phyloP scores from a whole-genome alignment of 2,113 vertebrate genomes.

The Gallinago undulata region DNA sequence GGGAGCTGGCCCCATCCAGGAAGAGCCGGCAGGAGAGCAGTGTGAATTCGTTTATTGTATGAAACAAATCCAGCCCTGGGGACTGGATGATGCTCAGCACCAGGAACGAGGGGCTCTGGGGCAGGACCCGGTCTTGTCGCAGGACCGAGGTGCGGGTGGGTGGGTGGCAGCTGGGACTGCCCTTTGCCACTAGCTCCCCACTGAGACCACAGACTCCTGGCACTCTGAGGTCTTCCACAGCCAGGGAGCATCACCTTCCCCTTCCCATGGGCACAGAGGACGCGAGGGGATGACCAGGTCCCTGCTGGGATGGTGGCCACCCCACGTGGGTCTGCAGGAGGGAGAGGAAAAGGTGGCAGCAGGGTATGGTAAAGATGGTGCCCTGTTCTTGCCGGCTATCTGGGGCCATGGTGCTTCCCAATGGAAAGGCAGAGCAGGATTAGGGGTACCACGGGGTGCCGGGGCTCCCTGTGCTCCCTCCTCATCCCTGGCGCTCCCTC shows the following conservation, averaged over 20 bases:
- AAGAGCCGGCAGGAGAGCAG: not conserved
- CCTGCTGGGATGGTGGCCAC: fast-evolving
- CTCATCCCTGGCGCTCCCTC: fast-evolving
- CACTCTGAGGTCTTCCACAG: fast-evolving
- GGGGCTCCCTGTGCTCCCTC: fast-evolving
- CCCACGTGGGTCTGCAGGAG: not conserved
- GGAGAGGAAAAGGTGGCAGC: not conserved
- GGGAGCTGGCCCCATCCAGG: not conserved
- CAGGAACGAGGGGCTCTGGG: fast-evolving
- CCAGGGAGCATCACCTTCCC: not conserved
- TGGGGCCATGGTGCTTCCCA: not conserved
- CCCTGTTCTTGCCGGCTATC: not conserved
- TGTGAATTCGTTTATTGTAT: not conserved
- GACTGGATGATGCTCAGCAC: fast-evolving
- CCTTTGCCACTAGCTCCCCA: not conserved
- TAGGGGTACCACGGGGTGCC: fast-evolving
- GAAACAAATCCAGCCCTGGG: not conserved
- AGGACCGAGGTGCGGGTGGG: fast-evolving
- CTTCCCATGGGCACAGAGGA: not conserved
- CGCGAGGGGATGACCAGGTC: fast-evolving
- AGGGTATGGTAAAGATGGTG: fast-evolving
- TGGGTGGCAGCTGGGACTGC: not conserved
- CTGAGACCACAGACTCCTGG: fast-evolving
- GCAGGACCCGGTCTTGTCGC: fast-evolving
- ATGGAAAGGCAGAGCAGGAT: fast-evolving